Conservation (phyloP, 2,888 invertebrate genomes). For the Chymomyza caudatula region DNA sequence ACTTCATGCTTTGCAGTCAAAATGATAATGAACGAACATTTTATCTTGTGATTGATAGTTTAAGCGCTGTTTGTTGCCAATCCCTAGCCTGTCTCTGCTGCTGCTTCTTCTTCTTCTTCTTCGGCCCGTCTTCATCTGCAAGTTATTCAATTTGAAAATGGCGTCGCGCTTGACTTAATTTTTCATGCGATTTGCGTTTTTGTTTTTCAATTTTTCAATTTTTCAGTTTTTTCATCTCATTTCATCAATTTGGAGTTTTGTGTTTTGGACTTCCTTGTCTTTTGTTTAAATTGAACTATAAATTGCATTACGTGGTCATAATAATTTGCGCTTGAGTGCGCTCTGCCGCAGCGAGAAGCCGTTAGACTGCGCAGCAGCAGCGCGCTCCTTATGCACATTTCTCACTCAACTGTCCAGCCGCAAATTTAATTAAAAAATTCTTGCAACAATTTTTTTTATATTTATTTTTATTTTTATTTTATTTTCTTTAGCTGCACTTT, state of each 20-base stretch:
- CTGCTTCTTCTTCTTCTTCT: no score
- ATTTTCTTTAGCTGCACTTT: conserved; percentile 11
- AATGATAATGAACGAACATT: conserved; percentile 56
- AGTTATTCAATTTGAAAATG: conserved; percentile 35
- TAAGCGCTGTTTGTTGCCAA: conserved; percentile 9
- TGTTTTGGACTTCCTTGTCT: conserved; percentile 37
- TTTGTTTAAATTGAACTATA: conserved; percentile 45
- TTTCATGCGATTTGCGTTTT: conserved; percentile 52
- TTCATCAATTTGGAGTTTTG: conserved; percentile 7
- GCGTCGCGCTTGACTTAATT: conserved; percentile 57
- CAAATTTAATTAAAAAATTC: conserved; percentile 69
- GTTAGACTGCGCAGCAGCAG: background rate
- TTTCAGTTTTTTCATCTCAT: background rate
- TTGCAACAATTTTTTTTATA: conserved; percentile 44
- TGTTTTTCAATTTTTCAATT: conserved; percentile 4
- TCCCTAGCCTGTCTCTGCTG: conserved; percentile 7
- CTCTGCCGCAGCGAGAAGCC: conserved; percentile 26
- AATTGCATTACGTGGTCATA: conserved; percentile 62
- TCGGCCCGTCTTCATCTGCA: conserved; percentile 13
- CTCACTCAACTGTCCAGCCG: conserved; percentile 61
- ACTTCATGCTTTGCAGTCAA: conserved; percentile 51
- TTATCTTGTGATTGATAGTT: conserved; percentile 67
- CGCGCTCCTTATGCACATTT: conserved; percentile 51
- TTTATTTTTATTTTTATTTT: conserved; percentile 35
- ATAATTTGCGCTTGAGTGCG: conserved; percentile 52